Evolutionary conservation across 2,888 invertebrate genomes (phyloP), one percentile per base, ranked within the genome.

Genomic region (Himalopsyche anomala): DNA sequence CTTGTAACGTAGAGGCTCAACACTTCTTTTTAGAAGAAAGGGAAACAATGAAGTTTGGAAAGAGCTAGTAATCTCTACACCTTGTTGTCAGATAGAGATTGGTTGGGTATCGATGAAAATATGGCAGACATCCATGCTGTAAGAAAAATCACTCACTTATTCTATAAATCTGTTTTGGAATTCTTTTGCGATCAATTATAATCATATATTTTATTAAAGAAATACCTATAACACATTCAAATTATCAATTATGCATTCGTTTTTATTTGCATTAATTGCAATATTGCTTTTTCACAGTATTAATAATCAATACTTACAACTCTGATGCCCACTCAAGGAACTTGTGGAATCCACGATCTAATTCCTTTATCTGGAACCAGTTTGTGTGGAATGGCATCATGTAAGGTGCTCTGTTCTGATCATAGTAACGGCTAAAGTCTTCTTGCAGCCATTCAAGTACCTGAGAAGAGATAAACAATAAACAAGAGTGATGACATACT

Each of bases 311-410:
- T 86, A 91, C 93, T 91, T 89, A 93, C 93, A 90, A 89, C 15
- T 90, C 82, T 36, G 95, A 92, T 0, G 96, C 95, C 96, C 97
- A 98, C 89, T 96, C 95, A 86, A 98, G 92, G 92, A 98, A 98
- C 91, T 97, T 97, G 89, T 96, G 96, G 2, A 98, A 92, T 36
- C 98, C 98, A 86, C 93, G 93, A 90, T 97, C 97, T 15, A 97
- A 92, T 90, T 95, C 96, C 90, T 96, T 97, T 89, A 96, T 97
- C 91, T 96, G 97, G 94, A 99, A 98, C 99, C 99, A 99, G 92
- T 98, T 98, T 0, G 98, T 98, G 91, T 99, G 98, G 95, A 98
- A 96, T 0, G 98, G 96, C 97, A 98, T 97, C 97, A 98, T 97
- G 91, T 98, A 98, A 0, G 98, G 97, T 1, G 98, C 97, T 88